Conservation (phyloP, 1,140 invertebrate species). For the Tribolium castaneum region DNA sequence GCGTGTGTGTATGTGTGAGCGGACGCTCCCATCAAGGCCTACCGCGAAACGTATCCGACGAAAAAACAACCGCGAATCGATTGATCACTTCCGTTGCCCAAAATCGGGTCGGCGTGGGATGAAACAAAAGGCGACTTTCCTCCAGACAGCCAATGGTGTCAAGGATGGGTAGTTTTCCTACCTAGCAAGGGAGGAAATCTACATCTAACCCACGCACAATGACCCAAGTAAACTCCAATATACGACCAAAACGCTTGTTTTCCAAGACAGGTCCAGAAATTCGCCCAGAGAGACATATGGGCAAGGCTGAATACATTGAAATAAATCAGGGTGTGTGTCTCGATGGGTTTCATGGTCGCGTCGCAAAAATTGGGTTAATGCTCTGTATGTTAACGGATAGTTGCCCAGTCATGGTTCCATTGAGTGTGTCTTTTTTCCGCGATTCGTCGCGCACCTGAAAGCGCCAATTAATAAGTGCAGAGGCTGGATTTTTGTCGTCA, state of each 20-base stretch:
- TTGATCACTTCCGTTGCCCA: background rate
- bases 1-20: background rate
- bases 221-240: too few species aligned
- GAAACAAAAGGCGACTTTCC: background rate
- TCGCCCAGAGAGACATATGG: background rate
- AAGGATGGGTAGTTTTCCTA: background rate
- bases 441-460: conserved; percentile 8
- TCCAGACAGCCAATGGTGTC: background rate
- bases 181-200: background rate
- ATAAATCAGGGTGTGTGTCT: conserved; percentile 12
- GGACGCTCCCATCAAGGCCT: conserved; percentile 10
- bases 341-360: background rate
- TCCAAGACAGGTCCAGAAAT: too few species aligned
- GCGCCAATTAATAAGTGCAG: background rate
- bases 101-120: conserved; percentile 3
- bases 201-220: background rate
- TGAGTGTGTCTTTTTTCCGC: background rate
- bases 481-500: background rate
- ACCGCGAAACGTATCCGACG: background rate
- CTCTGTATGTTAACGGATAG: conserved; percentile 11
- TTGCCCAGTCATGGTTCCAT: conserved; percentile 3
- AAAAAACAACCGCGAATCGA: background rate
- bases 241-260: too few species aligned
- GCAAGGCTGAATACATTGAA: background rate
- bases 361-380: conserved; percentile 10